Evolutionary conservation across 2,113 vertebrate species (phyloP).

Genomic region (Hippocampus comes): DNA sequence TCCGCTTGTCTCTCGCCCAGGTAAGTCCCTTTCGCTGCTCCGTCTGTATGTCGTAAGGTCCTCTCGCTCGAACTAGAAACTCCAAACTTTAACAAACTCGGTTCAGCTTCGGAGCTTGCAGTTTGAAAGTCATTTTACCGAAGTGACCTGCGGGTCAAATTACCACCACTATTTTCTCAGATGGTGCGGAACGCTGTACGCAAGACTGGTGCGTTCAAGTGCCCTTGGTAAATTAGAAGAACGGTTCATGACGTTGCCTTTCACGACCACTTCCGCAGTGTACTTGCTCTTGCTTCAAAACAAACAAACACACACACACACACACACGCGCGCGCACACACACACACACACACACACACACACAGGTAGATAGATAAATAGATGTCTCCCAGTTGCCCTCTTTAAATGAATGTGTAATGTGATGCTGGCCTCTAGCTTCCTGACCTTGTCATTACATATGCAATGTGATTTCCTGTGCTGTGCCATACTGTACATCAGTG

Average conservation of each 20-base stretch:
- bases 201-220: constrained; percentile 29
- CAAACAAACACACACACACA: no score
- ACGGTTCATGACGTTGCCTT: not conserved
- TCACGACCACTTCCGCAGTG: not conserved
- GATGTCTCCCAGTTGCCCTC: not conserved
- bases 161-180: constrained; percentile 12
- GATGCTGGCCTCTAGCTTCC: not conserved
- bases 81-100: not conserved
- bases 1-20: not conserved
- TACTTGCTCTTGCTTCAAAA: not conserved
- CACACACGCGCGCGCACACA: no score
- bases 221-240: constrained; percentile 7
- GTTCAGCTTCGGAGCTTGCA: not conserved
- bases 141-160: not conserved
- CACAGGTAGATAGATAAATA: no score
- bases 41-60: not conserved
- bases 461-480: no score
- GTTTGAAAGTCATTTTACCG: not conserved
- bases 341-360: no score
- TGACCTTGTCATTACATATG: not conserved
- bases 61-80: not conserved
- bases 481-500: no score
- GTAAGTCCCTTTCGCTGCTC: not conserved
- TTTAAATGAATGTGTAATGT: not conserved
- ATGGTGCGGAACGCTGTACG: not conserved